phyloP scores from a whole-genome alignment of 2,113 vertebrate species.

The Rhinopomastus cyanomelas region DNA sequence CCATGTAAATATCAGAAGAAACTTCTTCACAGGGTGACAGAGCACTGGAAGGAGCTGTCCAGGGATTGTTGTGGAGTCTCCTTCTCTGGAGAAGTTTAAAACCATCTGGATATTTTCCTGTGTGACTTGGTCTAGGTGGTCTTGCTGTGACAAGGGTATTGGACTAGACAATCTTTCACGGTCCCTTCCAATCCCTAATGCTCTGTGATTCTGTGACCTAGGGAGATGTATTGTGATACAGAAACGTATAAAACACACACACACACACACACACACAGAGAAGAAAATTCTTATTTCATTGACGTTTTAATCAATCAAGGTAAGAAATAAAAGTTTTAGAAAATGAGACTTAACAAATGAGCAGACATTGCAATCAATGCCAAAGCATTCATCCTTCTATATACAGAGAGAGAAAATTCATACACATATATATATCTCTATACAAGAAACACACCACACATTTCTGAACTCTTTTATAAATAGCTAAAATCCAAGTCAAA shows the following conservation, averaged over 20 bases:
- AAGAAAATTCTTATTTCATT: not conserved
- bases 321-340: not conserved
- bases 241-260: not conserved
- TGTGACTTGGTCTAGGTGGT: no score
- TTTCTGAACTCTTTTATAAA: constrained; percentile 42
- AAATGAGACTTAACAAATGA: constrained; percentile 17
- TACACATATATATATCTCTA: not conserved
- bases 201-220: no score
- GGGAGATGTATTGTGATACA: not conserved
- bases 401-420: constrained; percentile 27
- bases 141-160: no score
- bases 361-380: not conserved
- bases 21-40: no score
- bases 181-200: no score
- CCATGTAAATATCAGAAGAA: no score
- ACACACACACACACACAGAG: no score
- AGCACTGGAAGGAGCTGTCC: no score
- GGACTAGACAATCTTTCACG: no score
- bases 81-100: no score
- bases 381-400: not conserved
- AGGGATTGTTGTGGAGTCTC: no score
- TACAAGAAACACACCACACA: constrained; percentile 23
- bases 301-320: not conserved
- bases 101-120: no score
- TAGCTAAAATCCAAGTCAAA: constrained; percentile 12